Conservation (phyloP, 1,140 invertebrate species). For the Himalopsyche phryganea region DNA sequence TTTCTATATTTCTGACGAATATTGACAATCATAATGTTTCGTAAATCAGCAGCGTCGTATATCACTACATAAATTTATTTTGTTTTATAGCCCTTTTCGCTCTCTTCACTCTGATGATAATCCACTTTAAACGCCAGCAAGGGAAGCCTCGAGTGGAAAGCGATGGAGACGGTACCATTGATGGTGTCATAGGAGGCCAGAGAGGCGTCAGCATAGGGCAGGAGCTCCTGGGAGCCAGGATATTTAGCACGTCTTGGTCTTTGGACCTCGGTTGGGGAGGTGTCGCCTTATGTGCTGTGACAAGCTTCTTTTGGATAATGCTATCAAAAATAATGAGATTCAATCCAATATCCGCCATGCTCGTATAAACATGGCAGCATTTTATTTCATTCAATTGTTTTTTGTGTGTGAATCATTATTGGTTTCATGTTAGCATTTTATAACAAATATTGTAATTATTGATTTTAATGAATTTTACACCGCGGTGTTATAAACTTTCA, state of each 20-base stretch:
- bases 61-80: too few relatives aligned
- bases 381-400: background rate
- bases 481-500: too few relatives aligned
- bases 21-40: too few relatives aligned
- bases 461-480: too few relatives aligned
- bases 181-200: slow-evolving; percentile 63
- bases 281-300: slow-evolving; percentile 71
- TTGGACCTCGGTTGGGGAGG: slow-evolving; percentile 80
- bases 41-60: too few relatives aligned
- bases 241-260: slow-evolving; percentile 77
- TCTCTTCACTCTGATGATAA: slow-evolving; percentile 84
- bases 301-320: slow-evolving; percentile 79
- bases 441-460: too few relatives aligned
- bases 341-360: slow-evolving; percentile 72
- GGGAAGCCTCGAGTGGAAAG: slow-evolving; percentile 55
- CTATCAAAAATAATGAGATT: slow-evolving; percentile 87
- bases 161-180: slow-evolving; percentile 59
- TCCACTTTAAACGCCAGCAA: slow-evolving; percentile 80
- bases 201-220: slow-evolving; percentile 44
- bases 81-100: slow-evolving; percentile 75
- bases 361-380: slow-evolving; percentile 53
- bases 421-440: too few relatives aligned
- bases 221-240: slow-evolving; percentile 58
- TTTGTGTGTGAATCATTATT: too few relatives aligned
- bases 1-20: too few relatives aligned